Evolutionary conservation across 2,797 vertebrate species (phyloP), one percentile per base, ranked within the genome.

Genomic region (Sparidentex hasta): DNA sequence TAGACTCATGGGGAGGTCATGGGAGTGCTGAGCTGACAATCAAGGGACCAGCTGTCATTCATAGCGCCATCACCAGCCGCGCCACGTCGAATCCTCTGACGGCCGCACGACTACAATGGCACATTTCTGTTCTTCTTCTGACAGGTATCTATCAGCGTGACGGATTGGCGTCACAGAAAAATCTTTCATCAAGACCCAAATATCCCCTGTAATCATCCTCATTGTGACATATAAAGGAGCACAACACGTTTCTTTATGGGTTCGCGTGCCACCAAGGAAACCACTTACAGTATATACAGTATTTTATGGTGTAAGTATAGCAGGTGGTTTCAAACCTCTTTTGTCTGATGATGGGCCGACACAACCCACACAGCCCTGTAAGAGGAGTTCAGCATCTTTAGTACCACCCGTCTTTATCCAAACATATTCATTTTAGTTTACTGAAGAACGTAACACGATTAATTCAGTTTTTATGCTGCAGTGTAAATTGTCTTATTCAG

Each of bases 1-100:
- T 59, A 76, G 78, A 76, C 80, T 84, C 82, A 72, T 58, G 67
- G 90, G 29, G 84, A 93, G 87, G 83, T 93, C 84, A 89, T 80
- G 82, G 81, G 69, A 87, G 85, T 80, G 87, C 72, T 86, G 67
- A 78, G 82, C 85, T 90, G 83, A 90, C 88, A 90, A 80, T 87
- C 83, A 85, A 57, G 72, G 3, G 38, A 78, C 74, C 56, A 62
- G 74, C 79, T 89, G 85, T 87, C 88, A 88, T 61, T 92, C 89
- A 88, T 16, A 55, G 62, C 76, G 46, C 56, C 83, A 71, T 89
- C 82, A 76, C 56, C 76, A 69, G 78, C 81, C 21, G 57, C n/a
- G 70, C 76, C 4, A 69, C 27, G 72, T 79, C 48, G 13, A 66
- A 48, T 76, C 74, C 33, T 27, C 29, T 75, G 85, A 82, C 74